Evolutionary conservation across 2,113 vertebrate genomes (phyloP).

Genomic region (Misgurnus mizolepis): DNA sequence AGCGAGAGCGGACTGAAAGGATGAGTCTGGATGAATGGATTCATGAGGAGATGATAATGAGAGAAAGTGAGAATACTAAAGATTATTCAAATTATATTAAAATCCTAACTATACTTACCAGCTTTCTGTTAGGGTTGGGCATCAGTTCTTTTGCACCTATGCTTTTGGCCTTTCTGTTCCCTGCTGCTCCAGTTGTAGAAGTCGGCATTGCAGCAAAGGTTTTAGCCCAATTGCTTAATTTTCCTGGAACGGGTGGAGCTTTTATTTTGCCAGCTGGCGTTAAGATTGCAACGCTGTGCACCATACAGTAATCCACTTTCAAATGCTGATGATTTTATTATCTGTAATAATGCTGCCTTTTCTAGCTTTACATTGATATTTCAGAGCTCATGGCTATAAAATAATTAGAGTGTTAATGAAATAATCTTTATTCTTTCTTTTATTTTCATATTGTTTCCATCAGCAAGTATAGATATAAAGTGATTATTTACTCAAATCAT

Average conservation of each 20-base stretch:
- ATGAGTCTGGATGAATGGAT: neutral
- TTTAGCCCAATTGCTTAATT: neutral
- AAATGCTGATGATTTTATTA: no score
- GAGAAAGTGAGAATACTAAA: neutral
- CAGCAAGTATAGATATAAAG: no score
- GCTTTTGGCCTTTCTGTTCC: conserved; percentile 7
- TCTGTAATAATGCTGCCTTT: no score
- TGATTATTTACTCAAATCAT: no score
- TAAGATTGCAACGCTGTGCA: neutral
- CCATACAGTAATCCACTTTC: conserved; percentile 23
- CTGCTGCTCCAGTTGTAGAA: conserved; percentile 32
- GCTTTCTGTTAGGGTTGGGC: conserved; percentile 11
- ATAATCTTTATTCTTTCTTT: no score
- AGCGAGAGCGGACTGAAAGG: neutral
- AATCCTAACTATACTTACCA: neutral
- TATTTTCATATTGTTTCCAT: no score
- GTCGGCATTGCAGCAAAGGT: neutral
- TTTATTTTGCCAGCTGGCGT: neutral
- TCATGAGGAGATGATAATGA: conserved; percentile 11
- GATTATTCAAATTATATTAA: neutral
- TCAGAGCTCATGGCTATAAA: no score
- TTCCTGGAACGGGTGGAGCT: neutral
- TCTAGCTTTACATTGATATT: no score
- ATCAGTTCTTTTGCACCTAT: neutral
- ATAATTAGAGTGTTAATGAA: no score